These are phyloP conservation scores for Lasius platythorax DNA, from an alignment of 2,888 invertebrate species.

Conservation along the genomic window DNA sequence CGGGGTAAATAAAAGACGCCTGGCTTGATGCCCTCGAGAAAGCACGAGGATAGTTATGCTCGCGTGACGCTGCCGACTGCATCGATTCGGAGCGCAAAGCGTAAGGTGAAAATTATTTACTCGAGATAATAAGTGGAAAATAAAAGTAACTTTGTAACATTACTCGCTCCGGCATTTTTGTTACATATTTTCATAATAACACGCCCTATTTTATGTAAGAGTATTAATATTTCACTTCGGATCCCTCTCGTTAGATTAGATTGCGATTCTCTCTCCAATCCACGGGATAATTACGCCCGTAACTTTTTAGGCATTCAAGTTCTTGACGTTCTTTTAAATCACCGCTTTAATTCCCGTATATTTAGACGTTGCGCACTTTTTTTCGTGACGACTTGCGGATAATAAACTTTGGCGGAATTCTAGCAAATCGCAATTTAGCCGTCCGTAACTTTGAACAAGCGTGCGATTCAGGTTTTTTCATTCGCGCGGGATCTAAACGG, in stretches of 20 bases:
- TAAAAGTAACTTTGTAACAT: not conserved
- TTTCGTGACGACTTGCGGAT: slow-evolving; percentile 11
- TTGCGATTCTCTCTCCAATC: not conserved
- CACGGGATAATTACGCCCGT: not conserved
- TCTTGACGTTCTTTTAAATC: not conserved
- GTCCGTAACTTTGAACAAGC: slow-evolving; percentile 45
- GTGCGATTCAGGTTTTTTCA: slow-evolving; percentile 28
- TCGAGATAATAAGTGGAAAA: not conserved
- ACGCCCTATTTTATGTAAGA: not conserved
- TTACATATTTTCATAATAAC: not conserved
- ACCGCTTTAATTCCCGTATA: not conserved
- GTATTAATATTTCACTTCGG: not conserved
- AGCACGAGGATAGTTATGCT: slow-evolving; percentile 39
- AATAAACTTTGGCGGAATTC: slow-evolving; percentile 40
- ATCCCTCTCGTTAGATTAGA: not conserved
- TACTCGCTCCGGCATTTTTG: not conserved
- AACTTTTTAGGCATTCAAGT: not conserved
- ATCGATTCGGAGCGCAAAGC: slow-evolving; percentile 37
- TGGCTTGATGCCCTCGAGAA: slow-evolving; percentile 25
- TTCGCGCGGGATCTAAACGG: slow-evolving; percentile 20
- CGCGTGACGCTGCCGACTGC: slow-evolving; percentile 31
- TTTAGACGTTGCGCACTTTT: not conserved
- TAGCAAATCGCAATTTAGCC: slow-evolving; percentile 37
- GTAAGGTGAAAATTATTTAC: slow-evolving; percentile 34
- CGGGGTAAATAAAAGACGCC: slow-evolving; percentile 48